Percentiles rank a stretch among this genome's conserved stretches.
phyloP scores from a whole-genome alignment of 1,140 invertebrate genomes.

The Bombus balteatus region DNA sequence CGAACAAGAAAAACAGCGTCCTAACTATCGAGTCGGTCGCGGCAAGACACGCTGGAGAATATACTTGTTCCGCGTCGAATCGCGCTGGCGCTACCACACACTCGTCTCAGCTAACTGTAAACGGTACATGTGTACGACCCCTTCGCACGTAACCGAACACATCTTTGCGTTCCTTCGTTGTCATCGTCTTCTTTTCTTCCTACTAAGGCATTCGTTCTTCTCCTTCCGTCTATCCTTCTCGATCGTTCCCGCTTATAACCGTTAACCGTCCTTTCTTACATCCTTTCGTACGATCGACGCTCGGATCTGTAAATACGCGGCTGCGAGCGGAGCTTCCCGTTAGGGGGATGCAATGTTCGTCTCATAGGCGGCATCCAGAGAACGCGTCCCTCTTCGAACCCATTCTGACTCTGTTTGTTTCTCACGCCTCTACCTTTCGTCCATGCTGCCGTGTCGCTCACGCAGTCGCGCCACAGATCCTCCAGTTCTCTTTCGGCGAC shows the following conservation, averaged over 20 bases:
- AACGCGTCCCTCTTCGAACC: not conserved
- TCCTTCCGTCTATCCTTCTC: not conserved
- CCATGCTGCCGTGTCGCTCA: slow-evolving; percentile 54
- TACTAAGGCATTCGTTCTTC: not conserved
- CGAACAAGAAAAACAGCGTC: slow-evolving; percentile 83
- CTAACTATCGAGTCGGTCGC: slow-evolving; percentile 85
- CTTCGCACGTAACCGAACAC: not conserved
- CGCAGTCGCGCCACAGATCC: slow-evolving; percentile 83
- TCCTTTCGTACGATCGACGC: slow-evolving; percentile 15
- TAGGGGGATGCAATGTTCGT: not conserved
- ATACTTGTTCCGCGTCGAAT: slow-evolving; percentile 86
- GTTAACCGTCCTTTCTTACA: not conserved
- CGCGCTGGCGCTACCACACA: slow-evolving; percentile 84
- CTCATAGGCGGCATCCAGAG: not conserved
- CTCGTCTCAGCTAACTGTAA: slow-evolving; percentile 85
- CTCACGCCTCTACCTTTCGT: slow-evolving; percentile 31
- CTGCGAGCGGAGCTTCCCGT: slow-evolving; percentile 43
- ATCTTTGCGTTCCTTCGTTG: no score
- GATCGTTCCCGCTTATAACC: not conserved
- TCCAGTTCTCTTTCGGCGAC: slow-evolving; percentile 88
- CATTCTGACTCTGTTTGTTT: slow-evolving; percentile 20
- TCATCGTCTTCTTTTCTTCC: no score
- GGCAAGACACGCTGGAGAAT: slow-evolving; percentile 86
- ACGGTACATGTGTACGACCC: slow-evolving; percentile 82
- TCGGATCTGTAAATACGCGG: slow-evolving; percentile 38